These are phyloP conservation scores for Rhinophrynus dorsalis DNA, from an alignment of 2,797 vertebrate species.

Conservation along the genomic window DNA sequence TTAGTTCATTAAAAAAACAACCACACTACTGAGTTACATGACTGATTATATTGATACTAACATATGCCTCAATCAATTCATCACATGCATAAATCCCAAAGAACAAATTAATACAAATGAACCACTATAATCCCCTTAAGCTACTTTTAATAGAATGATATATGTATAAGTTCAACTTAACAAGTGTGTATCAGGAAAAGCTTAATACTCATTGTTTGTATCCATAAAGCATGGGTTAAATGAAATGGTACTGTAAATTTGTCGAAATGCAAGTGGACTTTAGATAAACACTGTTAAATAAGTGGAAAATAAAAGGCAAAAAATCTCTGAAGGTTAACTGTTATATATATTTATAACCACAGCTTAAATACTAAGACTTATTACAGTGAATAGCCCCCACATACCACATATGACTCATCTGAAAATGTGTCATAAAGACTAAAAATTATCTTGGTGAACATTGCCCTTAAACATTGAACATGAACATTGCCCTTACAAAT, in stretches of 20 bases:
- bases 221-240: slow-evolving; percentile 6
- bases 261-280: neutral
- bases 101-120: slow-evolving; percentile 47
- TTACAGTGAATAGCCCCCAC: too few species aligned
- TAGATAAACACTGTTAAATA: neutral
- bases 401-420: too few species aligned
- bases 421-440: too few species aligned
- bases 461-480: too few species aligned
- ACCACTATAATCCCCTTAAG: slow-evolving; percentile 33
- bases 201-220: neutral
- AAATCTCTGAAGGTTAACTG: too few species aligned
- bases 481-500: too few species aligned
- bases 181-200: slow-evolving; percentile 22
- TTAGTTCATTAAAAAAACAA: slow-evolving; percentile 48
- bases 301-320: neutral
- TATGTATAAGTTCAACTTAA: slow-evolving; percentile 37
- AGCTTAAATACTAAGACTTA: too few species aligned
- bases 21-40: slow-evolving; percentile 37
- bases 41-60: slow-evolving; percentile 44
- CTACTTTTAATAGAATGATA: slow-evolving; percentile 40
- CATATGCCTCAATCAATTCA: slow-evolving; percentile 45
- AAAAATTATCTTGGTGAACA: too few species aligned
- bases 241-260: neutral
- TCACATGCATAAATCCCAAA: slow-evolving; percentile 33
- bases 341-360: too few species aligned